These are phyloP conservation scores for Allobates femoralis DNA, from an alignment of 2,797 vertebrate species.

Conservation along the genomic window DNA sequence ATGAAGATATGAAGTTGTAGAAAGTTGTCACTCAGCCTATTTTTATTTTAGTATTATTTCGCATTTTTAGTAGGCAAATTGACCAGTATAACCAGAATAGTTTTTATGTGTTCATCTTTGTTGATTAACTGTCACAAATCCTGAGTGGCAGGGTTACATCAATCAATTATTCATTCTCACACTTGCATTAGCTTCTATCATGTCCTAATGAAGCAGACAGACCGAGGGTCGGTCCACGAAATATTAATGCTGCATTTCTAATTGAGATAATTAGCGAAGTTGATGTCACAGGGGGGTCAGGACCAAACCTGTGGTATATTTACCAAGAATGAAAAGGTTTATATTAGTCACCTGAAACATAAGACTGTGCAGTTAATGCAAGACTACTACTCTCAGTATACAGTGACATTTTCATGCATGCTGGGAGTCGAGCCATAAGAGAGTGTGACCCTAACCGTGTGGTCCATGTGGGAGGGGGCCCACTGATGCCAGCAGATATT, in stretches of 20 bases:
- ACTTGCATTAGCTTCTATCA: slow-evolving; percentile 57
- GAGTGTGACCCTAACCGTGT: too few species aligned
- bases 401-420: too few species aligned
- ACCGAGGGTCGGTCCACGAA: slow-evolving; percentile 4
- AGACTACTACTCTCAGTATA: neutral
- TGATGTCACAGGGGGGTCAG: neutral
- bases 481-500: too few species aligned
- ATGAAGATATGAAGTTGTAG: neutral
- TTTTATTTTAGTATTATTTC: too few species aligned
- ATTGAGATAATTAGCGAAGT: slow-evolving; percentile 23
- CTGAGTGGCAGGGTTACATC: neutral
- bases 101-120: too few species aligned
- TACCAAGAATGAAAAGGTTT: neutral
- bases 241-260: slow-evolving; percentile 50
- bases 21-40: too few species aligned
- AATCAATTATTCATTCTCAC: slow-evolving; percentile 55
- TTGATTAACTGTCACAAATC: neutral
- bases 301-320: neutral
- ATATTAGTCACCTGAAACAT: neutral
- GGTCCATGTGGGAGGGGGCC: too few species aligned
- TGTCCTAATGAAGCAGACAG: slow-evolving; percentile 35
- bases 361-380: neutral
- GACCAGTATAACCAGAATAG: too few species aligned
- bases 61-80: too few species aligned
- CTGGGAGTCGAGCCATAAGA: too few species aligned